phyloP scores from a whole-genome alignment of 2,888 invertebrate species.

The Drosophila suboccidentalis region DNA sequence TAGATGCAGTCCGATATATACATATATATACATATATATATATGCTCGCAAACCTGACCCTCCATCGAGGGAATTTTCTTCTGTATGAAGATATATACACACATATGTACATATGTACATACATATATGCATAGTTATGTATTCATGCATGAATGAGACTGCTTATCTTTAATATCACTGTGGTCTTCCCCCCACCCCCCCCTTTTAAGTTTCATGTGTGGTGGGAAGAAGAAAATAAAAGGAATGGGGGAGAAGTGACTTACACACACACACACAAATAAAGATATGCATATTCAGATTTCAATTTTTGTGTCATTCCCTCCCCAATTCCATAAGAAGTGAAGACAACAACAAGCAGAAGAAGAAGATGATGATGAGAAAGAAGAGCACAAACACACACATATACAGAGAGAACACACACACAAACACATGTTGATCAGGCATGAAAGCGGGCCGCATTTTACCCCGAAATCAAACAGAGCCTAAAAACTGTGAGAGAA shows the following conservation, averaged over 20 bases:
- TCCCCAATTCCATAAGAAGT: slow-evolving; percentile 43
- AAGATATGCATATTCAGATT: slow-evolving; percentile 66
- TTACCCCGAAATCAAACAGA: slow-evolving; percentile 46
- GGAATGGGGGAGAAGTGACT: slow-evolving; percentile 5
- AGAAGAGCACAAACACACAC: slow-evolving; percentile 28
- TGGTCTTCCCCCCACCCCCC: background rate
- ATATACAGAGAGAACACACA: slow-evolving; percentile 12
- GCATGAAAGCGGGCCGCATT: slow-evolving; percentile 68
- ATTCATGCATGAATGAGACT: slow-evolving; percentile 45
- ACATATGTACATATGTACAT: background rate
- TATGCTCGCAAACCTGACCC: slow-evolving; percentile 36
- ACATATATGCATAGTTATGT: slow-evolving; percentile 1
- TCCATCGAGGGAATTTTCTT: slow-evolving; percentile 23
- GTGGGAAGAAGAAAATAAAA: slow-evolving; percentile 16
- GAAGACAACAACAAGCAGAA: slow-evolving; percentile 13
- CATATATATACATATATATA: slow-evolving; percentile 1
- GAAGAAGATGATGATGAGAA: background rate
- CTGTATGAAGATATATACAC: background rate
- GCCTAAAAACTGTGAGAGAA: slow-evolving; percentile 18
- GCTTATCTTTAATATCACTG: slow-evolving; percentile 56
- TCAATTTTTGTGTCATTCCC: slow-evolving; percentile 49
- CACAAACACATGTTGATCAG: slow-evolving; percentile 74
- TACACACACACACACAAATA: slow-evolving; percentile 11
- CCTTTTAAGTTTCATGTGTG: slow-evolving; percentile 10
- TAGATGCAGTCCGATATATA: background rate